Base-by-base conservation (phyloP, 2,797 vertebrate genomes). In the Argyrosomus regius region DNA sequence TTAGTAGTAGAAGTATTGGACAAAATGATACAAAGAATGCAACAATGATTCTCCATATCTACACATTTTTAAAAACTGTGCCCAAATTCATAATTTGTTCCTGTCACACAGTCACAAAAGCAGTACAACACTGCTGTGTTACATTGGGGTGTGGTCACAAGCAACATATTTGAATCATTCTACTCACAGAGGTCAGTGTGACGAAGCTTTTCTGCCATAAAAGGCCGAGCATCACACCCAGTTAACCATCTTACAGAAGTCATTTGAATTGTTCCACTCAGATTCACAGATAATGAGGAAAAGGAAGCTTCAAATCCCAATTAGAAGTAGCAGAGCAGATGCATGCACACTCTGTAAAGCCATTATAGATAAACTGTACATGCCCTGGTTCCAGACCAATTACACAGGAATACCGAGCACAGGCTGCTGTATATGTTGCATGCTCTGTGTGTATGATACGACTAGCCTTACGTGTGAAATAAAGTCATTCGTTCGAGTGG, bases 401-500 rank as follows among this genome's bases (percentile, higher is more conserved):
- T 24, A 64, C n/a, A 56, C 4, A 57, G 28, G 17, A 18, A 35
- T 22, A 41, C 17, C 2, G 4, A 43, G 28, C 54, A 57, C 3
- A 39, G 17, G 7, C 50, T 49, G 31, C 24, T 28, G 31, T 41
- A 31, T 48, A 35, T 26, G 43, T 16, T n/a, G 3, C n/a, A 20
- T 17, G 28, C 10, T 49, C 12, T 62, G n/a, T 39, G 39, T 20
- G 18, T 20, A 43, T 24, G 45, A 10, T 46, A 20, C 22, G 7
- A 35, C 58, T 17, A 18, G 53, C 48, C 50, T 60, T 52, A 22
- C 67, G 48, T 35, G 22, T 70, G 50, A 52, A 53, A 56, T 66
- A 35, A 56, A 48, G 26, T 10, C 20, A n/a, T 50, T 20, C 24
- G 59, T 50, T 69, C 4, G 18, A 65, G 59, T 70, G 41, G 26